Percentiles rank a stretch among this genome's conserved stretches.
These are phyloP conservation scores for Melanotaenia pygmaea DNA, from an alignment of 2,797 vertebrate species.

Conservation along the genomic window DNA sequence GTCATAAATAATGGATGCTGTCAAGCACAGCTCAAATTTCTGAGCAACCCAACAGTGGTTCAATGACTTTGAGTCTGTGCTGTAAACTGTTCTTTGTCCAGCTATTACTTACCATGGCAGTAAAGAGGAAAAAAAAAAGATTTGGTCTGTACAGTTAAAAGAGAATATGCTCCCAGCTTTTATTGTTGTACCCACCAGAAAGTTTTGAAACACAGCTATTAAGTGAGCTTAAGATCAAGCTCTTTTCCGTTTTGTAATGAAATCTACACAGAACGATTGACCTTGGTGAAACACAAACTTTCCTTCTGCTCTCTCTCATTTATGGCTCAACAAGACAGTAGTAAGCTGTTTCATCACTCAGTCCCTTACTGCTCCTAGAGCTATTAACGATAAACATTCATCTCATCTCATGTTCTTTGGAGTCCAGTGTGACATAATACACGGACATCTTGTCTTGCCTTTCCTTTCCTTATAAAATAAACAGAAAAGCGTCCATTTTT, in stretches of 20 bases:
- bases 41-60: conserved; percentile 10
- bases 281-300: conserved; percentile 62
- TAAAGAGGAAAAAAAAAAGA: conserved; percentile 37
- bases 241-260: conserved; percentile 62
- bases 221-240: conserved; percentile 52
- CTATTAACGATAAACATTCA: conserved; percentile 47
- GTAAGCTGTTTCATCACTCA: conserved; percentile 43
- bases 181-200: conserved; percentile 41
- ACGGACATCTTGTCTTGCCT: conserved; percentile 9
- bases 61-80: not conserved
- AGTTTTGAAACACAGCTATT: conserved; percentile 55
- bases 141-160: conserved; percentile 31
- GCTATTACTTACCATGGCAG: conserved; percentile 23
- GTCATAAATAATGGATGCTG: conserved; percentile 56
- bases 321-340: conserved; percentile 56
- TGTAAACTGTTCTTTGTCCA: conserved; percentile 14
- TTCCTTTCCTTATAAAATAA: conserved; percentile 26
- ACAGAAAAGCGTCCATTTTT: conserved; percentile 30
- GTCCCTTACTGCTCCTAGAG: conserved; percentile 34
- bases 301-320: conserved; percentile 52
- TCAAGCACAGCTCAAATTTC: conserved; percentile 39
- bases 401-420: conserved; percentile 31
- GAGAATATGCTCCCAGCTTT: conserved; percentile 25
- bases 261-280: conserved; percentile 66
- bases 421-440: conserved; percentile 32